These are phyloP conservation scores for Malacosoma neustria DNA, from an alignment of 2,888 invertebrate species.

Conservation along the genomic window DNA sequence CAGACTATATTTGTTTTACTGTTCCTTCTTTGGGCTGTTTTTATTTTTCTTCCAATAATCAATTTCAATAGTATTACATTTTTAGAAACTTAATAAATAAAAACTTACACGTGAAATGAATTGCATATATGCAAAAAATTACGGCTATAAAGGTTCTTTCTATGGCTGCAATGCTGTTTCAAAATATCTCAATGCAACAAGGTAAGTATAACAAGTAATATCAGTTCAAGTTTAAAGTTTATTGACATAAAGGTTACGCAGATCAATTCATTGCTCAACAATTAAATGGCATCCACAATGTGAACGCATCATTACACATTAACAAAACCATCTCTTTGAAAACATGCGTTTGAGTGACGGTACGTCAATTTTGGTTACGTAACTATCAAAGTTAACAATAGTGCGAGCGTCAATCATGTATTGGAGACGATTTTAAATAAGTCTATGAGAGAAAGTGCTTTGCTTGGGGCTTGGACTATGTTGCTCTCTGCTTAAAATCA, in stretches of 20 bases:
- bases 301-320: constrained; percentile 68
- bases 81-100: too few species aligned
- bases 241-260: constrained; percentile 49
- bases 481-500: constrained; percentile 2
- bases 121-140: too few species aligned
- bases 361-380: constrained; percentile 57
- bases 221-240: constrained; percentile 2
- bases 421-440: constrained; percentile 72
- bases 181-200: too few species aligned
- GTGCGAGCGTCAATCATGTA: constrained; percentile 51
- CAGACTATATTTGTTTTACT: too few species aligned
- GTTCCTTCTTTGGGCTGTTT: too few species aligned
- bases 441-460: constrained; percentile 62
- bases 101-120: too few species aligned
- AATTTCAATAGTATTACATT: too few species aligned
- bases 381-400: constrained; percentile 55
- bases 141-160: too few species aligned
- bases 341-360: constrained; percentile 58
- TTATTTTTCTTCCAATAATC: too few species aligned
- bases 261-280: constrained; percentile 56
- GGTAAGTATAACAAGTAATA: too few species aligned
- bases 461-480: constrained; percentile 29
- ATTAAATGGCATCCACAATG: constrained; percentile 66
- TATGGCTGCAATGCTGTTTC: too few species aligned
- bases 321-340: constrained; percentile 56